Percentiles rank a stretch among this genome's conserved stretches.
Conservation (phyloP, 2,113 vertebrate genomes). For the Felis chaus region DNA sequence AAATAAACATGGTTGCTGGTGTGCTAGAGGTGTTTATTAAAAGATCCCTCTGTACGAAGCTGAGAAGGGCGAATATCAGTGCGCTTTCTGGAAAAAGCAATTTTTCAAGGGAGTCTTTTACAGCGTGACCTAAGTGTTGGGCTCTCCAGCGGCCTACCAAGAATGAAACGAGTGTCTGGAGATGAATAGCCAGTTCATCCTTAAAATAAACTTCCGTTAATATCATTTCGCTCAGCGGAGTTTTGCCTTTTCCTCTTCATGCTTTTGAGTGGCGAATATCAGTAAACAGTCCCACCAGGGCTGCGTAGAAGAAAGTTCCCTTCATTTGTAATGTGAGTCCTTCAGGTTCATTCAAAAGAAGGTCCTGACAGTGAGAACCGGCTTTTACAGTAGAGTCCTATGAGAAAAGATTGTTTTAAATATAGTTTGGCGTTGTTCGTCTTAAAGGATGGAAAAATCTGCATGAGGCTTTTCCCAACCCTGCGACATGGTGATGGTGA, state of each 20-base stretch:
- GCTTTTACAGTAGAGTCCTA: background rate
- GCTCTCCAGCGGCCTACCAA: background rate
- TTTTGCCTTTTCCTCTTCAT: background rate
- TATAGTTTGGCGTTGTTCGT: background rate
- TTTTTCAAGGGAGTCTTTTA: background rate
- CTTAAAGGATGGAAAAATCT: background rate
- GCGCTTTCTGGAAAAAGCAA: background rate
- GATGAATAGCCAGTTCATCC: background rate
- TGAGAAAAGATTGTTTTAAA: background rate
- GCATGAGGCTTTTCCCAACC: background rate
- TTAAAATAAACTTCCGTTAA: slow-evolving; percentile 13
- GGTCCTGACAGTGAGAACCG: background rate
- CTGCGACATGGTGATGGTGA: background rate
- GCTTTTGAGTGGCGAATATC: background rate
- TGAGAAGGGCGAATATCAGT: background rate
- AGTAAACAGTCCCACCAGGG: background rate
- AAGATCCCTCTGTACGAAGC: background rate
- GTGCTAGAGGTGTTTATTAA: background rate
- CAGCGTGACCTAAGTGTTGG: background rate
- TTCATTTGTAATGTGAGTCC: slow-evolving; percentile 9
- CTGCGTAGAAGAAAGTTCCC: background rate
- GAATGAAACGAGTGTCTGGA: background rate
- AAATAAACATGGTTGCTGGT: background rate
- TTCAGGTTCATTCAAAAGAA: background rate
- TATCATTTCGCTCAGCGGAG: background rate